Evolutionary conservation across 2,797 vertebrate species (phyloP).

Genomic region (Otus scops): DNA sequence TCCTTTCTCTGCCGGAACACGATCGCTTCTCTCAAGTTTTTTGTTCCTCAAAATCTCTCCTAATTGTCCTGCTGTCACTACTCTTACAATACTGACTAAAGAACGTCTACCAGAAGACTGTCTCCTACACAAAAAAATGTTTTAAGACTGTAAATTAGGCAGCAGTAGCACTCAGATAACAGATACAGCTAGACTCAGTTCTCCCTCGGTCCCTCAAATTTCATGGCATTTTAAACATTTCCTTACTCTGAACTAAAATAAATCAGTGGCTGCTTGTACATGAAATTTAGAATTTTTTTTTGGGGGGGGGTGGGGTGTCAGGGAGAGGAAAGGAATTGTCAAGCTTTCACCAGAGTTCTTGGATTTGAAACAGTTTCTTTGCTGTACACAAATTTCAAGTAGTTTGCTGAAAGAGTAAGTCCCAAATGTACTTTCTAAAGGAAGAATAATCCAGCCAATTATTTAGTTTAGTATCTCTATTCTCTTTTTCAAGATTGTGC

Average conservation of each 20-base stretch:
- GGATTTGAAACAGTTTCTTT: background rate
- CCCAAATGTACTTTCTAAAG: background rate
- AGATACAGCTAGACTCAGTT: background rate
- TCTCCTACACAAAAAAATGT: background rate
- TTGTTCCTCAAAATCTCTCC: background rate
- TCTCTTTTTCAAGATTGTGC: background rate
- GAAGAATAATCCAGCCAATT: background rate
- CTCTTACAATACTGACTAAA: background rate
- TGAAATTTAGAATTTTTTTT: background rate
- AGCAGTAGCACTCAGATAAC: background rate
- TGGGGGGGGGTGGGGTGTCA: too few species aligned
- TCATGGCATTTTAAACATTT: background rate
- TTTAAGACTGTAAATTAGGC: background rate
- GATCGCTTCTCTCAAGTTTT: background rate
- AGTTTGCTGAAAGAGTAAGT: background rate
- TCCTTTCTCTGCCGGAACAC: background rate
- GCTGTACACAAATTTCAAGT: background rate
- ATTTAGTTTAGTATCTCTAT: background rate
- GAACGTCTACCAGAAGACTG: background rate
- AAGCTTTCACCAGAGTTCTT: background rate
- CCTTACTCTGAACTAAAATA: background rate
- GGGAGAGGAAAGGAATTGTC: background rate
- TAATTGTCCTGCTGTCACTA: background rate
- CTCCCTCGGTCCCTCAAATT: background rate
- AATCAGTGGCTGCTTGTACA: background rate